Base-by-base conservation (phyloP, 1,140 invertebrate species). In the Drosophila equinoxialis region DNA sequence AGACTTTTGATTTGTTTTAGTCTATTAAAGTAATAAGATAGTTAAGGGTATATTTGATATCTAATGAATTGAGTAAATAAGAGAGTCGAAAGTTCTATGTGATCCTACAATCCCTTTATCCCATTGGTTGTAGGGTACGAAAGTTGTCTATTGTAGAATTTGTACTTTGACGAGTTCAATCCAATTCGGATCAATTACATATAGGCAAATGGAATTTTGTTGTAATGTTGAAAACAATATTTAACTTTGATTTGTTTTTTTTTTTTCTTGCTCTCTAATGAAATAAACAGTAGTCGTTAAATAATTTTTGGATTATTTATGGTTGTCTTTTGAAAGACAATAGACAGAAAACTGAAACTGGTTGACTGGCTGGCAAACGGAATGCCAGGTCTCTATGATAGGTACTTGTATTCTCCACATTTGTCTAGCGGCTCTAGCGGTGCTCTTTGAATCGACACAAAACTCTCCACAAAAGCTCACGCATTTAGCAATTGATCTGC, bases 401-500 rank as follows among this genome's bases (percentile, higher is more conserved):
- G 37, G 37, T 39, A 13, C 20, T 51, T 48, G 7, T 48, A 23
- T 51, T 39, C 37, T 39, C 37, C 37, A 10, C 20, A 4, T 51
- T 51, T 51, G 20, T 48, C 8, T 45, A 14, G n/a, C 6, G 45
- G 45, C 2, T 51, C 17, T 23, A 51, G 45, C 45, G 45, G 45
- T 51, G 45, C 45, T 51, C 45, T 51, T 51, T 51, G 45, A 51
- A 51, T 51, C 20, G 45, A 51, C 17, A 51, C 45, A 51, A 51
- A 51, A 51, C 45, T 51, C 45, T 51, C 45, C 45, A 51, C 17
- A 51, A 51, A 51, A 51, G 45, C 45, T 51, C 45, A n/a, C 45
- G 45, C 45, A 51, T 51, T 51, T 51, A 51, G 45, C 45, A 51
- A 51, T 51, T 51, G 45, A 51, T 51, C 45, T 51, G 45, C 45